Percentiles rank a stretch among this genome's conserved stretches.
phyloP scores from a whole-genome alignment of 2,113 vertebrate species.

The Prochilodus magdalenae region DNA sequence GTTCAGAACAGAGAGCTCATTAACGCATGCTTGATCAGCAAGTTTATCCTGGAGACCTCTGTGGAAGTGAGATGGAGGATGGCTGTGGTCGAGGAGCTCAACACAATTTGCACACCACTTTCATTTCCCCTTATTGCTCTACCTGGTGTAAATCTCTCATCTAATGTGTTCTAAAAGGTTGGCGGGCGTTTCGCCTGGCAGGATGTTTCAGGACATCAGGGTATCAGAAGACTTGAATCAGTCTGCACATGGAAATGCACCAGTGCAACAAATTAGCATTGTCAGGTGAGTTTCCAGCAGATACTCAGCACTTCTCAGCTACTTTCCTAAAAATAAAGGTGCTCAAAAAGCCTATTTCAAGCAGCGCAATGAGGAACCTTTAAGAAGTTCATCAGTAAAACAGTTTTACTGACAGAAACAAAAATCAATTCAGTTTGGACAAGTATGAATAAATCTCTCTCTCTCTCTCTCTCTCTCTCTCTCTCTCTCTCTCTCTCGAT shows the following conservation, averaged over 20 bases:
- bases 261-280: constrained; percentile 96
- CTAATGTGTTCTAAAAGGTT: constrained; percentile 85
- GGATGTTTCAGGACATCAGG: constrained; percentile 99
- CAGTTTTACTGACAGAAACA: too few species aligned
- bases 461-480: too few species aligned
- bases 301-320: neutral
- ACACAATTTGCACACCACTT: neutral
- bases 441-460: too few species aligned
- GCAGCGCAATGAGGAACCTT: too few species aligned
- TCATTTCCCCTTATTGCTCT: neutral
- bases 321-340: neutral
- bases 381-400: too few species aligned
- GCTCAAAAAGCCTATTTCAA: too few species aligned
- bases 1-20: constrained; percentile 98
- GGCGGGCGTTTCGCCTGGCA: constrained; percentile 7
- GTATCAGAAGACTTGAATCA: constrained; percentile 98
- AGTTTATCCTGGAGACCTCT: constrained; percentile 96
- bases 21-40: constrained; percentile 93
- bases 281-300: constrained; percentile 79
- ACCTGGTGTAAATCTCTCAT: neutral
- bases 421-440: too few species aligned
- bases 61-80: constrained; percentile 97
- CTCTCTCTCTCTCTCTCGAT: too few species aligned
- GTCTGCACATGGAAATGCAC: constrained; percentile 98
- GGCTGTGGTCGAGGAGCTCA: constrained; percentile 89